Evolutionary conservation across 2,888 invertebrate species (phyloP), one percentile per base, ranked within the genome.

Genomic region (Pollenia labialis): DNA sequence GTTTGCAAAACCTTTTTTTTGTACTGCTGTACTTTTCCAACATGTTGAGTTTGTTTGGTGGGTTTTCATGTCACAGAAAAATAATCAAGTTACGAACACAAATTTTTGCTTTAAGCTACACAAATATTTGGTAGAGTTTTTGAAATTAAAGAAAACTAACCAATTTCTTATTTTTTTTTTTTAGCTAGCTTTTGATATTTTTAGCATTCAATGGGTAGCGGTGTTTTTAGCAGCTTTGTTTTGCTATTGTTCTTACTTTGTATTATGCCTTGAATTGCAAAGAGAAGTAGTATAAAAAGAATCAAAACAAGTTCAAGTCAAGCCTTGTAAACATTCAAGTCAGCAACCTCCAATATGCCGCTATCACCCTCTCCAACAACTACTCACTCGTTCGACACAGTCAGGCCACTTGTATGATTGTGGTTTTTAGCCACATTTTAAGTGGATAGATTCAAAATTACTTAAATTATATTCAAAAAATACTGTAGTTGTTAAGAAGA

Each of bases 251-350:
- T 69, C 74, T 69, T 12, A 42, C 60, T 16, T 52, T 60, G 10
- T 74, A 44, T 60, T 40, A 58, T 87, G 74, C 75, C 81, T 80
- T 86, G 80, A 88, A 64, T 74, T 54, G 48, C 44, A 50, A 50
- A 69, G 32, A 54, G 4, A 32, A 32, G 56, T 60, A 54, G 52
- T 44, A 76, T 48, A 14, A 54, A 71, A 64, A 62, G 48, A 71
- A 81, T 76, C 48, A 74, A 85, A 87, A 75, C 86, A 88, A 89
- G 88, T 88, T 88, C 87, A 88, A 87, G 81, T 83, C 85, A 85
- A 85, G 88, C 81, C 81, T 83, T 72, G 72, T 87, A 83, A 83
- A 81, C 76, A 87, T 60, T 71, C 71, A 83, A 86, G 83, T 79
- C 85, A 79, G 83, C 80, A 83, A 88, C 64, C 81, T 81, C 72